Evolutionary conservation across 2,113 vertebrate species (phyloP), one percentile per base, ranked within the genome.

Genomic region (Elgaria multicarinata): DNA sequence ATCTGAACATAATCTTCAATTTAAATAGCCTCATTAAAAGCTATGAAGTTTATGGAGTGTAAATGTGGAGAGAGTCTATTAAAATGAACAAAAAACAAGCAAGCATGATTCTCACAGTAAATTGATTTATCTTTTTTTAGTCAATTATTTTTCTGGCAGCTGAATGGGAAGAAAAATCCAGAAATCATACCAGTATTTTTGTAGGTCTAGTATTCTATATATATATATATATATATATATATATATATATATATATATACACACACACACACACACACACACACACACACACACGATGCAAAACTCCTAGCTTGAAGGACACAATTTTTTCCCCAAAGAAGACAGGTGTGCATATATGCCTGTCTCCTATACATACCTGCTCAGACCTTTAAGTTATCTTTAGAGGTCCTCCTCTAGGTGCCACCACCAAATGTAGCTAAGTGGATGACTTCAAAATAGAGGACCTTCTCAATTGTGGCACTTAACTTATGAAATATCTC

Each of bases 1-100:
- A 20, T 74, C 7, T 83, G 72, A 88, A n/a, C 91, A 66, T 26
- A 94, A 92, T 64, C 50, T 26, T 2, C 69, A 0, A 85, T 62
- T 82, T 78, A 76, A 24, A 75, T n/a, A 39, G 10, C 44, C 33
- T 88, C 71, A 44, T 88, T 87, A 90, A 85, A 84, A 89, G 91
- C 91, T 71, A 89, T 89, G 88, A n/a, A 90, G 1, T 24, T 78
- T 90, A 90, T 83, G 89, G 71, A 76, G 18, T 31, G 81, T 67
- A 84, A 84, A 66, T 87, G 16, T 16, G n/a, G 36, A 71, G 42
- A 71, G 90, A 87, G 42, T 50, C 7, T 77, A 87, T 89, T 89
- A 84, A 84, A 84, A 89, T 67, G 44, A 77, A 31, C 42, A 83
- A 89, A 84, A 67, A 66, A 71, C n/a, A 81, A 55, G 77, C 82